Conservation (phyloP, 1,140 invertebrate genomes). For the Cataglyphis hispanica region DNA sequence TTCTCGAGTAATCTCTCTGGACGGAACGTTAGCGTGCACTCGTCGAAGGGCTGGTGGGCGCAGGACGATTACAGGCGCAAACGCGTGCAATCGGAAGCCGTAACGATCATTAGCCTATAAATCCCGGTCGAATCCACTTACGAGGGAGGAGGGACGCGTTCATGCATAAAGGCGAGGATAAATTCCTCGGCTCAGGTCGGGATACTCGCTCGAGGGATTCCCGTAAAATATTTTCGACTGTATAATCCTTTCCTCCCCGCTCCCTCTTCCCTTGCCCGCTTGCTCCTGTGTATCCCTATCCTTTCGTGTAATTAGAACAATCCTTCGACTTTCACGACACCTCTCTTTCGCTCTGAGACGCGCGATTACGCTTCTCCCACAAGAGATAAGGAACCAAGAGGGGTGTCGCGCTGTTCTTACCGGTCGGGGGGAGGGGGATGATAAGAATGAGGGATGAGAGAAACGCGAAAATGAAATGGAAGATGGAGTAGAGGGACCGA, state of each 20-base stretch:
- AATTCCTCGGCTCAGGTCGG: conserved; percentile 51
- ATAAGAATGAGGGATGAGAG: conserved; percentile 26
- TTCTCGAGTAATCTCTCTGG: conserved; percentile 42
- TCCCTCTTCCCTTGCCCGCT: too few relatives aligned
- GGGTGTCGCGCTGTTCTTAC: not conserved
- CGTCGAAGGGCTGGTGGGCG: not conserved
- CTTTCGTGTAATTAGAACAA: conserved; percentile 48
- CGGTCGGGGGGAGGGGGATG: not conserved
- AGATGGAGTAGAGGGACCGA: not conserved
- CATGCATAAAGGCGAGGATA: conserved; percentile 60
- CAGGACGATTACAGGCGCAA: conserved; percentile 41
- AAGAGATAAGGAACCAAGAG: conserved; percentile 26
- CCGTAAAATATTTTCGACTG: conserved; percentile 47
- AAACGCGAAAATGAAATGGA: conserved; percentile 7
- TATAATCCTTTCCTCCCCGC: conserved; percentile 22
- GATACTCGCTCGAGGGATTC: conserved; percentile 33
- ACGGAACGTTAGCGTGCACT: not conserved
- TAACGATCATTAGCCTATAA: conserved; percentile 61
- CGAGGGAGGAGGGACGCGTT: conserved; percentile 21
- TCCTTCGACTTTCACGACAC: conserved; percentile 44
- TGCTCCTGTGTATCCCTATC: not conserved
- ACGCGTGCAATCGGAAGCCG: conserved; percentile 56
- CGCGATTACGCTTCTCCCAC: not conserved
- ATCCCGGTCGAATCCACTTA: conserved; percentile 60
- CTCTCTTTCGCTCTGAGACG: not conserved